Conservation (phyloP, 2,797 vertebrate species). For the Pangasius sanitwongsei region DNA sequence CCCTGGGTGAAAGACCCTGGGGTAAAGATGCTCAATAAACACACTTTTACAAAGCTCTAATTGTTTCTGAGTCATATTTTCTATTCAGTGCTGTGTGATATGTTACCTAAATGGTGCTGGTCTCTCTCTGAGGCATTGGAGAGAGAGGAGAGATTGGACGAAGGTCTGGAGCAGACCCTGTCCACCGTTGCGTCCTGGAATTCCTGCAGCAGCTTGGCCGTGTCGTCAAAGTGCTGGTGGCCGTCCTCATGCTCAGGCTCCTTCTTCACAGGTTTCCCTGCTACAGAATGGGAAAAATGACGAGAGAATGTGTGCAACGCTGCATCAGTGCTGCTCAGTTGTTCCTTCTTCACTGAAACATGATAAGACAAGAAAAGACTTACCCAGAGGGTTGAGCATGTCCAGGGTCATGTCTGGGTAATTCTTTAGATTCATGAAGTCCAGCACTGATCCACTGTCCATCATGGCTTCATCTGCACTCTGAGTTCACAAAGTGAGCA, state of each 20-base stretch:
- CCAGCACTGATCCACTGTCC: constrained; percentile 82
- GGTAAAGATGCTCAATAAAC: not conserved
- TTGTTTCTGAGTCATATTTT: constrained; percentile 4
- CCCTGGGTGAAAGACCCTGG: not conserved
- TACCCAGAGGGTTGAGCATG: constrained; percentile 91
- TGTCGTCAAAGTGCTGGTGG: constrained; percentile 89
- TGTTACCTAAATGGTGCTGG: constrained; percentile 89
- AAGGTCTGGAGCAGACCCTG: constrained; percentile 89
- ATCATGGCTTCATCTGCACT: constrained; percentile 39
- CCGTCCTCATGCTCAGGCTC: constrained; percentile 90
- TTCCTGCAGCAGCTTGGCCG: constrained; percentile 92
- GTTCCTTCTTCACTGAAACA: not conserved
- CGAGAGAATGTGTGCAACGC: not conserved
- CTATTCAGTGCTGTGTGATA: not conserved
- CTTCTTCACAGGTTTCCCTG: constrained; percentile 91
- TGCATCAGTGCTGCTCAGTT: not conserved
- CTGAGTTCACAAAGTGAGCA: constrained; percentile 6
- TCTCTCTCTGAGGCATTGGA: constrained; percentile 94
- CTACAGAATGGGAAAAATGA: not conserved
- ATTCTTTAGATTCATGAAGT: constrained; percentile 90
- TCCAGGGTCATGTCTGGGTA: constrained; percentile 94
- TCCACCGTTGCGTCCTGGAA: constrained; percentile 94
- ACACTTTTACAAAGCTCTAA: not conserved
- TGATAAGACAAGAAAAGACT: constrained; percentile 44
- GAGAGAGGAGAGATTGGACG: constrained; percentile 94